phyloP scores from a whole-genome alignment of 2,113 vertebrate species.

The Channa maculata region DNA sequence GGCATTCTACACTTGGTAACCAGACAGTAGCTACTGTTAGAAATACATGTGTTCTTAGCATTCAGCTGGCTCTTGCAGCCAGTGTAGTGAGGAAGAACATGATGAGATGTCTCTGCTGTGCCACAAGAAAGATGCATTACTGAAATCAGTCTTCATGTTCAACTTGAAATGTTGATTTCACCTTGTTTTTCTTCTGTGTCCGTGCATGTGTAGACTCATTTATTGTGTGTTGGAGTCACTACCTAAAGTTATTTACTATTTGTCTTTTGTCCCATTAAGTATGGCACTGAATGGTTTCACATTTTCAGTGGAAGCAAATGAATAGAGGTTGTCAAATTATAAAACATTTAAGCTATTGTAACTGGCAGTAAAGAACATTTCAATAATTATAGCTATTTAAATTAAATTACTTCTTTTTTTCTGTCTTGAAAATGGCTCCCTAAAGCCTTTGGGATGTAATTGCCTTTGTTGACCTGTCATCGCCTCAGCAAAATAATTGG shows the following conservation, averaged over 20 bases:
- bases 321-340: slow-evolving; percentile 48
- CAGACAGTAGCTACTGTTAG: slow-evolving; percentile 17
- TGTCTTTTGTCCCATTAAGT: neutral
- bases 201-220: neutral
- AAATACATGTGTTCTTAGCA: slow-evolving; percentile 42
- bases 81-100: slow-evolving; percentile 3
- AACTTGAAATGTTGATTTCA: slow-evolving; percentile 26
- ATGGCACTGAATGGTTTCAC: neutral
- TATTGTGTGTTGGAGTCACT: neutral
- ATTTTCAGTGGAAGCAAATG: slow-evolving; percentile 25
- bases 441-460: slow-evolving; percentile 35
- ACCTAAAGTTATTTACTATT: slow-evolving; percentile 16
- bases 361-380: slow-evolving; percentile 24
- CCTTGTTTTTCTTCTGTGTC: neutral
- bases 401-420: slow-evolving; percentile 36
- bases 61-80: slow-evolving; percentile 3
- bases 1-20: slow-evolving; percentile 32
- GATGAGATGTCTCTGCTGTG: slow-evolving; percentile 24
- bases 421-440: slow-evolving; percentile 39
- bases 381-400: slow-evolving; percentile 44
- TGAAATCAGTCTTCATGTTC: slow-evolving; percentile 55
- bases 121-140: slow-evolving; percentile 35
- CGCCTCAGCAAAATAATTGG: slow-evolving; percentile 39
- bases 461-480: slow-evolving; percentile 68
- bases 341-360: slow-evolving; percentile 31